Conservation (phyloP, 2,888 invertebrate species). For the Tipula unca region DNA sequence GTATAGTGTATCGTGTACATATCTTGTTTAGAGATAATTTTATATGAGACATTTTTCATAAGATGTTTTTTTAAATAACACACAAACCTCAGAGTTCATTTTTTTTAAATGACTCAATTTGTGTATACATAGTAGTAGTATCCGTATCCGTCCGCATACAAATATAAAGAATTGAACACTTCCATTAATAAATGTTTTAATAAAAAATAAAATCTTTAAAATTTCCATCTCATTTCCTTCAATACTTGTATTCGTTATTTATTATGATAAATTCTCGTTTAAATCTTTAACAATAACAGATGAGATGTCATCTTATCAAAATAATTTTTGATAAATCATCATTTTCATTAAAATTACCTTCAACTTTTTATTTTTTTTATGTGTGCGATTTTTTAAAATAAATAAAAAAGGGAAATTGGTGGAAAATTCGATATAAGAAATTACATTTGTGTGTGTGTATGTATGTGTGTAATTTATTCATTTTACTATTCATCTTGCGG, state of each 20-base stretch:
- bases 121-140: not conserved
- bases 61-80: not conserved
- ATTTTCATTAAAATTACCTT: slow-evolving; percentile 14
- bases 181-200: not conserved
- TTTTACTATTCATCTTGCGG: not conserved
- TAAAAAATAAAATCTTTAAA: not conserved
- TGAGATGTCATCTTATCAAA: slow-evolving; percentile 8
- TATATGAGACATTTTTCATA: not conserved
- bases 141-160: not conserved
- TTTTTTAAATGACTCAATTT: not conserved
- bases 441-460: not conserved
- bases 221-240: slow-evolving; percentile 14
- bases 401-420: slow-evolving; percentile 8
- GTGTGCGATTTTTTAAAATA: not conserved
- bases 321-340: slow-evolving; percentile 14
- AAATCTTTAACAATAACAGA: slow-evolving; percentile 8
- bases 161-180: not conserved
- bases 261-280: slow-evolving; percentile 8
- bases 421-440: not conserved
- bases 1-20: not conserved
- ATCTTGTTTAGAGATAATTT: not conserved
- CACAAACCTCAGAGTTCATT: not conserved
- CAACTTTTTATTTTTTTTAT: not conserved
- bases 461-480: not conserved
- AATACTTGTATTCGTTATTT: not conserved